Evolutionary conservation across 2,113 vertebrate genomes (phyloP).

Genomic region (Boleophthalmus pectinirostris): DNA sequence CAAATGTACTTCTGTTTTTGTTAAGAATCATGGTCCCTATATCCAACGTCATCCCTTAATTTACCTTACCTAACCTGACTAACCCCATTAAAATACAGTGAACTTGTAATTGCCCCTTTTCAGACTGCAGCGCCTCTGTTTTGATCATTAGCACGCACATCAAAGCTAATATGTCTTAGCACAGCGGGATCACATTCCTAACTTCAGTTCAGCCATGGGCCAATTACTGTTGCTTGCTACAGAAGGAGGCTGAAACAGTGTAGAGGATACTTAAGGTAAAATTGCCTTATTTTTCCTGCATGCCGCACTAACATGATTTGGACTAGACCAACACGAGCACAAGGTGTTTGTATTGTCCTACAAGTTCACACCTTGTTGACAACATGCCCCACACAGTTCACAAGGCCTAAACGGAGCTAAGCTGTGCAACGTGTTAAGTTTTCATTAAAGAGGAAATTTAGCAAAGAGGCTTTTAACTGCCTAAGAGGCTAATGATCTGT

Average conservation of each 20-base stretch:
- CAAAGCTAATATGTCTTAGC: slow-evolving; percentile 56
- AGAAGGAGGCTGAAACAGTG: background rate
- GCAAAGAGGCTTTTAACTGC: slow-evolving; percentile 67
- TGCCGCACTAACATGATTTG: background rate
- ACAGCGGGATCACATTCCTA: slow-evolving; percentile 66
- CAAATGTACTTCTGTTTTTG: background rate
- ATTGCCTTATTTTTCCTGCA: background rate
- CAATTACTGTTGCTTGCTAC: slow-evolving; percentile 18
- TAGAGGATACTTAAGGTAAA: background rate
- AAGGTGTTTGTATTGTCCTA: background rate
- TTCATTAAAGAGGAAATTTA: slow-evolving; percentile 69
- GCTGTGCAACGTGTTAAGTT: slow-evolving; percentile 51
- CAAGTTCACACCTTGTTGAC: slow-evolving; percentile 25
- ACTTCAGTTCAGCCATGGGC: slow-evolving; percentile 42
- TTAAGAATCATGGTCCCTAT: background rate
- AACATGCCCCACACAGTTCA: slow-evolving; percentile 22
- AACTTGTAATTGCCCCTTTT: slow-evolving; percentile 28
- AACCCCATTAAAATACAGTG: slow-evolving; percentile 17
- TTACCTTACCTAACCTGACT: slow-evolving; percentile 7
- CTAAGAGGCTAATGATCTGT: slow-evolving; percentile 53
- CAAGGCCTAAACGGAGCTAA: slow-evolving; percentile 40
- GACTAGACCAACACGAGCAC: background rate
- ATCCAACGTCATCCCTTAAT: slow-evolving; percentile 11
- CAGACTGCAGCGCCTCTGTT: slow-evolving; percentile 32
- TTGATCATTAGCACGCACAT: slow-evolving; percentile 69